Evolutionary conservation across 2,888 invertebrate species (phyloP).

Genomic region (Harpalus rufipes): DNA sequence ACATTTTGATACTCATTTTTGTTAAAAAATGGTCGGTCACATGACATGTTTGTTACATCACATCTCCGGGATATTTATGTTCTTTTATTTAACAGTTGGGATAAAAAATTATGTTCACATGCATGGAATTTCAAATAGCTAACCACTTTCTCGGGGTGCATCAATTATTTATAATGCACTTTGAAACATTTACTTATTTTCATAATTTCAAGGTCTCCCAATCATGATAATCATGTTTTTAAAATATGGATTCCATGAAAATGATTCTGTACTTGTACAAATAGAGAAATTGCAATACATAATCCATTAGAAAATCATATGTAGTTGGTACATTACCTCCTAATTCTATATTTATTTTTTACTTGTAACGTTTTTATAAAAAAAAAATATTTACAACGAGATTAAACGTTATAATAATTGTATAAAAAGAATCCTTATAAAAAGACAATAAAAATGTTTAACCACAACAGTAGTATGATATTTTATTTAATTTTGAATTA

Average conservation of each 20-base stretch:
- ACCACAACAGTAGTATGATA: no score
- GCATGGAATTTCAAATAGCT: conserved; percentile 11
- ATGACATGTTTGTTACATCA: background rate
- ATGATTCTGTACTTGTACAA: no score
- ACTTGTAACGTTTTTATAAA: no score
- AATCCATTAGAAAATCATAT: no score
- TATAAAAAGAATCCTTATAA: no score
- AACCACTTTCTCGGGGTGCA: background rate
- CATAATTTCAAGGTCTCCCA: background rate
- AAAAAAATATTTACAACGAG: no score
- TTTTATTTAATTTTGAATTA: no score
- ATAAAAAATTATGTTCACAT: conserved; percentile 24
- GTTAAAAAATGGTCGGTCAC: background rate
- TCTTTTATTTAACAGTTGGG: conserved; percentile 29
- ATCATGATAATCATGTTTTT: background rate
- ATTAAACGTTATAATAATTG: no score
- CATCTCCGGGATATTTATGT: conserved; percentile 6
- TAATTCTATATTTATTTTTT: no score
- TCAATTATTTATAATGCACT: conserved; percentile 7
- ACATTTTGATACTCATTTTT: conserved; percentile 5
- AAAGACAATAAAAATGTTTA: no score
- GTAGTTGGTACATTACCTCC: no score
- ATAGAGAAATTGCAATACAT: no score
- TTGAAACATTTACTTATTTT: background rate
- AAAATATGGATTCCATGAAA: background rate